phyloP scores from a whole-genome alignment of 1,140 invertebrate genomes.

The Dinoponera quadriceps region DNA sequence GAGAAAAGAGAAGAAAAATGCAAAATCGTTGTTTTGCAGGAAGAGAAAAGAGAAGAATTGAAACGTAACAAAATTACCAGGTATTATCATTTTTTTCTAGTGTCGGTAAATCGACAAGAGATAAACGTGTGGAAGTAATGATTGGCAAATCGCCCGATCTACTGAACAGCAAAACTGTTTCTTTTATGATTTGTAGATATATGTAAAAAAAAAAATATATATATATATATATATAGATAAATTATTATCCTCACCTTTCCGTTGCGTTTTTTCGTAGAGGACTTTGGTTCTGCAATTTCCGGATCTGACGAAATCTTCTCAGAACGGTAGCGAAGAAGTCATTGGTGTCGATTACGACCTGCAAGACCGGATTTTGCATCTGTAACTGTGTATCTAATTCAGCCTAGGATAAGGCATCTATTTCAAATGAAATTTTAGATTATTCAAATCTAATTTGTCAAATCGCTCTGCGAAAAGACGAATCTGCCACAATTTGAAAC shows the following conservation, averaged over 20 bases:
- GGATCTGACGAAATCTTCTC: conserved; percentile 81
- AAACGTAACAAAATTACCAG: neutral
- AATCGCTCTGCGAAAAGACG: too few species aligned
- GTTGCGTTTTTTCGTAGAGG: conserved; percentile 71
- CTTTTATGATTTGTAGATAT: neutral
- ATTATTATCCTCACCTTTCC: conserved; percentile 71
- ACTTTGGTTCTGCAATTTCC: conserved; percentile 75
- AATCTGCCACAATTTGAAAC: too few species aligned
- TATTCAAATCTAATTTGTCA: too few species aligned
- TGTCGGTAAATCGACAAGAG: too few species aligned
- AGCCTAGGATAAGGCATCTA: too few species aligned
- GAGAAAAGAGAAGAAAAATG: conserved; percentile 61
- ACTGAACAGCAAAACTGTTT: neutral
- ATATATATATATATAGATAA: neutral
- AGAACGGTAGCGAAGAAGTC: conserved; percentile 87
- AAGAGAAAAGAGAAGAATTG: neutral
- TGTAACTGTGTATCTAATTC: too few species aligned
- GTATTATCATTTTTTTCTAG: too few species aligned
- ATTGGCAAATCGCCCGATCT: too few species aligned
- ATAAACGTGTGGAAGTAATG: too few species aligned
- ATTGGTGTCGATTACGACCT: conserved; percentile 86
- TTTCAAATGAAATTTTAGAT: too few species aligned
- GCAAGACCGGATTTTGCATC: conserved; percentile 11
- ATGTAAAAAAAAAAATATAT: too few species aligned
- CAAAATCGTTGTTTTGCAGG: conserved; percentile 48